Evolutionary conservation across 1,140 invertebrate species (phyloP).

Genomic region (Megathymus violae): DNA sequence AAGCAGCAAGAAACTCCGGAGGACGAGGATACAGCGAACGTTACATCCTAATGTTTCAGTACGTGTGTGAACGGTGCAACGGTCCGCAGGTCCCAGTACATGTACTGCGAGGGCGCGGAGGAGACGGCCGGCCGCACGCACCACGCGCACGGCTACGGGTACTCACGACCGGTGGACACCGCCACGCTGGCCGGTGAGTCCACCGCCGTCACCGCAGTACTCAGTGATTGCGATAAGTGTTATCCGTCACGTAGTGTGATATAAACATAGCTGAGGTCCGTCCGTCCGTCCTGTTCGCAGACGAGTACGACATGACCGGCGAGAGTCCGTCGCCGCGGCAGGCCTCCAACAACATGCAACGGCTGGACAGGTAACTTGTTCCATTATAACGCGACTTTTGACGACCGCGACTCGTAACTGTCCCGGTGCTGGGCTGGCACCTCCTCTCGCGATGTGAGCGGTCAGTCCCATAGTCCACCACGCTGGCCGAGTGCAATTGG

Average conservation of each 20-base stretch:
- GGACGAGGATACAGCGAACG: too few relatives aligned
- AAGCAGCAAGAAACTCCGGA: too few relatives aligned
- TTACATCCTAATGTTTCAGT: too few relatives aligned
- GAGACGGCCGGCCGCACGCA: slow-evolving; percentile 60
- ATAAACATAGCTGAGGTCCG: neutral
- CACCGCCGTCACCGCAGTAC: neutral
- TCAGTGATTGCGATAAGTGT: too few relatives aligned
- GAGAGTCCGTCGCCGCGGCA: slow-evolving; percentile 64
- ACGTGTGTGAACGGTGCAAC: too few relatives aligned
- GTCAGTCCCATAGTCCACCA: too few relatives aligned
- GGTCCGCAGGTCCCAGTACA: slow-evolving; percentile 49
- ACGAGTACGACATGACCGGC: slow-evolving; percentile 70
- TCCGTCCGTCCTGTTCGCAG: slow-evolving; percentile 45
- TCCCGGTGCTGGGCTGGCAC: too few relatives aligned
- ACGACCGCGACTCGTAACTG: too few relatives aligned
- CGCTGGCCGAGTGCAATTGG: too few relatives aligned
- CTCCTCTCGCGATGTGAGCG: too few relatives aligned
- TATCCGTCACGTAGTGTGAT: too few relatives aligned
- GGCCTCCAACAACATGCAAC: slow-evolving; percentile 74
- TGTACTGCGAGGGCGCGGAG: slow-evolving; percentile 69
- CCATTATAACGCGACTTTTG: too few relatives aligned
- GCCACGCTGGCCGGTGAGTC: slow-evolving; percentile 60
- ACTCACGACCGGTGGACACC: slow-evolving; percentile 54
- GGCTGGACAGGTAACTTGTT: slow-evolving; percentile 69
- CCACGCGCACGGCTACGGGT: slow-evolving; percentile 44